phyloP scores from a whole-genome alignment of 2,888 invertebrate genomes.

The Microctonus hyperodae region DNA sequence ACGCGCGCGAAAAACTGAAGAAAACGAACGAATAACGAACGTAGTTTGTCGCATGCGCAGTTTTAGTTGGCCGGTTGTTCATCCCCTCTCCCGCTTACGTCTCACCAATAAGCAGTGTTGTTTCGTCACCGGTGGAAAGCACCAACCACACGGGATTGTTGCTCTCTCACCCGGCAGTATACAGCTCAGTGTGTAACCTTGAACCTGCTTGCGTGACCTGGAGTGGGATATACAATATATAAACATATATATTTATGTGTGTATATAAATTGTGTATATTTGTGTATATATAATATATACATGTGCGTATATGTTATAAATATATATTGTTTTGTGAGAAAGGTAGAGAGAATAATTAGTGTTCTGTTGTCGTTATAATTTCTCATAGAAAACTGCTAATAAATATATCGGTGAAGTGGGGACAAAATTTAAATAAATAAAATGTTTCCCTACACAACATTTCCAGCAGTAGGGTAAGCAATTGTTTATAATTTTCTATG shows the following conservation, averaged over 20 bases:
- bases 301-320: background rate
- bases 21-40: background rate
- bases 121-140: constrained; percentile 19
- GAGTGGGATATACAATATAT: constrained; percentile 9
- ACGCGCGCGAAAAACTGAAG: constrained; percentile 16
- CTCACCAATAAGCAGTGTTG: constrained; percentile 17
- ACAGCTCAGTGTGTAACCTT: constrained; percentile 41
- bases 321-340: background rate
- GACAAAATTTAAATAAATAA: constrained; percentile 7
- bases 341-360: too few relatives aligned
- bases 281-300: background rate
- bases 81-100: constrained; percentile 4
- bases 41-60: constrained; percentile 24
- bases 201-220: constrained; percentile 35
- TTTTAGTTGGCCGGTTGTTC: constrained; percentile 25
- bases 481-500: constrained; percentile 5
- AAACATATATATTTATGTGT: background rate
- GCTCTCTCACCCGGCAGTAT: constrained; percentile 19
- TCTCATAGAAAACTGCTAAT: background rate
- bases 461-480: constrained; percentile 61
- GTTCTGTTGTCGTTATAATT: background rate
- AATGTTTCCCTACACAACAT: constrained; percentile 62
- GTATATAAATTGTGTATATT: background rate
- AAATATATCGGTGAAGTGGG: too few relatives aligned
- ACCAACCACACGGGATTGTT: constrained; percentile 15